phyloP scores from a whole-genome alignment of 2,888 invertebrate species.

The Panopea generosa region DNA sequence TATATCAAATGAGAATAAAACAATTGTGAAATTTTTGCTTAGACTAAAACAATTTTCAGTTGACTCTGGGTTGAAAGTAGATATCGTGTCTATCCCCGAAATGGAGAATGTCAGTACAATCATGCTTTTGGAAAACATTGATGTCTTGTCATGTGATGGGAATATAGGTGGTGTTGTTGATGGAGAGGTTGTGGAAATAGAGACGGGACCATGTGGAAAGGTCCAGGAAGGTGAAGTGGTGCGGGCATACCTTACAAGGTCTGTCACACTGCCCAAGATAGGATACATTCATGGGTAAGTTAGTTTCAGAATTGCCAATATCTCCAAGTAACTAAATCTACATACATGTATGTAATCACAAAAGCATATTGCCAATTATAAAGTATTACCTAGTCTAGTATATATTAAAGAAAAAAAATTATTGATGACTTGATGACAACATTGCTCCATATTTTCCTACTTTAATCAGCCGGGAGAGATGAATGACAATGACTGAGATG shows the following conservation, averaged over 20 bases:
- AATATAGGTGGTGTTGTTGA: conserved; percentile 37
- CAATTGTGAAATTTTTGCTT: neutral
- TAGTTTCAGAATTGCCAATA: too few relatives aligned
- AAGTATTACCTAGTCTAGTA: too few relatives aligned
- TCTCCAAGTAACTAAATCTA: too few relatives aligned
- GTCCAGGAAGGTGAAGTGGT: conserved; percentile 10
- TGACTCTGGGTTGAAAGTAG: conserved; percentile 26
- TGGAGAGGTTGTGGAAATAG: conserved; percentile 49
- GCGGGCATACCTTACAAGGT: conserved; percentile 46
- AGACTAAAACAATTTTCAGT: too few relatives aligned
- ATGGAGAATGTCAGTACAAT: conserved; percentile 37
- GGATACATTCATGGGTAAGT: conserved; percentile 58
- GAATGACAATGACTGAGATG: too few relatives aligned
- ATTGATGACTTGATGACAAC: too few relatives aligned
- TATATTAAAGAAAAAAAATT: too few relatives aligned
- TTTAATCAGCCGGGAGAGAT: too few relatives aligned
- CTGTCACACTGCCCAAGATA: conserved; percentile 24
- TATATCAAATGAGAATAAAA: neutral
- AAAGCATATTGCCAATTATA: too few relatives aligned
- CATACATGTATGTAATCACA: too few relatives aligned
- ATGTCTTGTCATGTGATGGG: conserved; percentile 41
- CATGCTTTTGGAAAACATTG: conserved; percentile 53
- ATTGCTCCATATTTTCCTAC: too few relatives aligned
- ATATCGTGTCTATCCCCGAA: conserved; percentile 45
- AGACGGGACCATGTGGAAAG: neutral